These are phyloP conservation scores for Girardia tigrina DNA, from an alignment of 2,888 invertebrate species.

Conservation along the genomic window DNA sequence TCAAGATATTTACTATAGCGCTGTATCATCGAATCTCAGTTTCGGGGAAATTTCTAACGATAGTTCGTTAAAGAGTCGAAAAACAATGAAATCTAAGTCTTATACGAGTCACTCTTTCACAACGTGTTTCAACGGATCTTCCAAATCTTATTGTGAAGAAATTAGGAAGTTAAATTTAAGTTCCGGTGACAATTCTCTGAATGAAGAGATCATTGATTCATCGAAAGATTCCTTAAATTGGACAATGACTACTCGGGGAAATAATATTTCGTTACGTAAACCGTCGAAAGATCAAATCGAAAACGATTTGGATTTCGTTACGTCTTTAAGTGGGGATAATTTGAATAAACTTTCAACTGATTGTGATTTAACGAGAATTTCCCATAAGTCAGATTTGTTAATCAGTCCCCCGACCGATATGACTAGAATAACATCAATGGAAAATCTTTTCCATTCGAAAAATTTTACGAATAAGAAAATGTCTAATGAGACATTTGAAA, in stretches of 20 bases:
- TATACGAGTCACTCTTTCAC: not conserved
- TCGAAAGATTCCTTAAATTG: not conserved
- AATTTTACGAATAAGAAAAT: not conserved
- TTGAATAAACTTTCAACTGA: not conserved
- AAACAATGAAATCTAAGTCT: not conserved
- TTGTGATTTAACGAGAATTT: not conserved
- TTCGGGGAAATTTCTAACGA: not conserved
- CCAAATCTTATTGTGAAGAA: not conserved
- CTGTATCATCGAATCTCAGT: not conserved
- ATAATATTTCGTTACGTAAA: not conserved
- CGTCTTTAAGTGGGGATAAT: not conserved
- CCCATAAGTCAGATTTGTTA: too few species aligned
- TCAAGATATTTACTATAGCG: not conserved
- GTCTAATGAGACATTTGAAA: not conserved
- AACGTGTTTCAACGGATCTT: not conserved
- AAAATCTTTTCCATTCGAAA: not conserved
- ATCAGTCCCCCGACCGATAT: not conserved
- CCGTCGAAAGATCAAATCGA: not conserved
- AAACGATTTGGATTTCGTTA: not conserved
- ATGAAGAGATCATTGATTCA: not conserved
- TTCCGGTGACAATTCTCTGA: not conserved
- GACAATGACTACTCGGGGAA: not conserved
- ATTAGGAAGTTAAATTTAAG: not conserved
- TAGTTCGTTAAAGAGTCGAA: not conserved
- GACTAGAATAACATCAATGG: not conserved